A percentile compares a stretch with the other conserved stretches of the same genome.
Evolutionary conservation across 2,113 vertebrate species (phyloP).

Genomic region (Steatornis caripensis): DNA sequence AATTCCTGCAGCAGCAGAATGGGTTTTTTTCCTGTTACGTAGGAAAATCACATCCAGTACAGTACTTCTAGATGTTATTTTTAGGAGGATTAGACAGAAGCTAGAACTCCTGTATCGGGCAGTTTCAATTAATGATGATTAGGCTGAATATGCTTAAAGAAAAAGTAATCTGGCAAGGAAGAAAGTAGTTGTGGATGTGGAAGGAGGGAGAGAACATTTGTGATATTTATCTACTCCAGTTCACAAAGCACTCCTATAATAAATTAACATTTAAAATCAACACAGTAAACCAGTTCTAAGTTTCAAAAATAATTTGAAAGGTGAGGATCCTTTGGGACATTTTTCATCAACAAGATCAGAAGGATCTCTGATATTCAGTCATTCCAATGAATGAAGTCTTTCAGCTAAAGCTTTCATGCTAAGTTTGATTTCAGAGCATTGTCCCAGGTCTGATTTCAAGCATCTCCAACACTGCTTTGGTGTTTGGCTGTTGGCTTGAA

Average conservation of each 20-base stretch:
- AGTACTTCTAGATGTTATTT: neutral
- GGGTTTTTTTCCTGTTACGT: neutral
- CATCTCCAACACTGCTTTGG: neutral
- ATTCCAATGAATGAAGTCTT: neutral
- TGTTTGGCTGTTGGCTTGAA: neutral
- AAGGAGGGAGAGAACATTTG: neutral
- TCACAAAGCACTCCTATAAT: neutral
- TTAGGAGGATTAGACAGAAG: neutral
- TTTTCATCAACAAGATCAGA: neutral
- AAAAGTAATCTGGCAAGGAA: neutral
- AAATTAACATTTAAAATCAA: neutral
- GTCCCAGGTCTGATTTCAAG: neutral
- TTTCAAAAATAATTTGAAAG: neutral
- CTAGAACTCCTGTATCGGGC: neutral
- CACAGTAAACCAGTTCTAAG: neutral
- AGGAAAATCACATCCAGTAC: slow-evolving; percentile 2
- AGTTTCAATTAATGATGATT: neutral
- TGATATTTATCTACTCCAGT: neutral
- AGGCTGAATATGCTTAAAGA: neutral
- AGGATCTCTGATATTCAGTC: neutral
- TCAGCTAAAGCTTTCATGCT: neutral
- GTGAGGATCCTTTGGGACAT: neutral
- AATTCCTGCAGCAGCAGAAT: slow-evolving; percentile 2
- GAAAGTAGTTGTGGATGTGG: neutral
- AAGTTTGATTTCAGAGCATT: neutral